Percentiles rank a stretch among this genome's conserved stretches.
These are phyloP conservation scores for Antrozous pallidus DNA, from an alignment of 2,797 vertebrate species.

Conservation along the genomic window DNA sequence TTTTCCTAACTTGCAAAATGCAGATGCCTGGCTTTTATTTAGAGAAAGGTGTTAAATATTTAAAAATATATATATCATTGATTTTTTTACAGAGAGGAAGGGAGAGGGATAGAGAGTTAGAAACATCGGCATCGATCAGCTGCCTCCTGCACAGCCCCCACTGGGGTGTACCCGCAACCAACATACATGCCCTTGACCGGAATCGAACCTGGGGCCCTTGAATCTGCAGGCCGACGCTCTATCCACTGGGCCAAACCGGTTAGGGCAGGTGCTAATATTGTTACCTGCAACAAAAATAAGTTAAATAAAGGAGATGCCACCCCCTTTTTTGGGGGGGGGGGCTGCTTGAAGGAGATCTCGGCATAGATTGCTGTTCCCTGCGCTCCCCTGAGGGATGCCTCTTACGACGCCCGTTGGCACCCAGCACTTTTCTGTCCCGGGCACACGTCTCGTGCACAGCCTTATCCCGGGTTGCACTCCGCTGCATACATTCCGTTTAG, in stretches of 20 bases:
- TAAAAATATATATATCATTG: neutral
- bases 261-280: neutral
- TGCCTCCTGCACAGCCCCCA: too few species aligned
- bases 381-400: neutral
- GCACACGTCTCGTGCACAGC: neutral
- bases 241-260: too few species aligned
- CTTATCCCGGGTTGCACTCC: neutral
- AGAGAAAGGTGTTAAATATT: neutral
- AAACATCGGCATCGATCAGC: too few species aligned
- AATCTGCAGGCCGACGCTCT: too few species aligned
- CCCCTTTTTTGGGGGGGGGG: neutral
- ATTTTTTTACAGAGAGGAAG: too few species aligned
- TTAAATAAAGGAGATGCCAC: neutral
- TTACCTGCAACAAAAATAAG: neutral
- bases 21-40: neutral
- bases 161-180: too few species aligned
- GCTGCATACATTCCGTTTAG: neutral
- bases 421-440: slow-evolving; percentile 52
- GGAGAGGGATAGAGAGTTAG: too few species aligned
- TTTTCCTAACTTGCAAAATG: neutral
- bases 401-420: neutral
- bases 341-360: neutral
- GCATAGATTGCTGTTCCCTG: neutral
- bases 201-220: too few species aligned
- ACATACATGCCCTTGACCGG: too few species aligned